A percentile compares a stretch with the other conserved stretches of the same genome.
Evolutionary conservation across 1,140 invertebrate species (phyloP).

Genomic region (Dryas iulia): DNA sequence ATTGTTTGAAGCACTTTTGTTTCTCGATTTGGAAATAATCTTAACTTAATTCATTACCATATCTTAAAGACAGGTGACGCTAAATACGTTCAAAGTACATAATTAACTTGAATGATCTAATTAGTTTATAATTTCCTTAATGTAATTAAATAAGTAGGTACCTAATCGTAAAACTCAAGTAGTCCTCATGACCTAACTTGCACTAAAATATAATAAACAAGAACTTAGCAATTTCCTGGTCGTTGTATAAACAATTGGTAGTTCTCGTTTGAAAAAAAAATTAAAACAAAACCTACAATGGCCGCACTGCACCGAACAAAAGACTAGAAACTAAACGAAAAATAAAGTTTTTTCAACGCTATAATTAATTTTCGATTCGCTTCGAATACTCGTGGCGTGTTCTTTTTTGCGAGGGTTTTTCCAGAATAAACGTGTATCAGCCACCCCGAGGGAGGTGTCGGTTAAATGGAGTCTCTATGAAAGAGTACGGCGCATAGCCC

Average conservation of each 20-base stretch:
- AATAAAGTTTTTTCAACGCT: slow-evolving; percentile 43
- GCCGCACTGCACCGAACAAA: slow-evolving; percentile 21
- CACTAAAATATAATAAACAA: background rate
- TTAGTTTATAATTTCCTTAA: too few species aligned
- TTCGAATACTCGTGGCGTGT: slow-evolving; percentile 37
- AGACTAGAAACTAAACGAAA: slow-evolving; percentile 23
- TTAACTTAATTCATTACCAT: too few species aligned
- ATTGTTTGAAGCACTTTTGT: too few species aligned
- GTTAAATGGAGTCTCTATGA: slow-evolving; percentile 49
- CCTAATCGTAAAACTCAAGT: too few species aligned
- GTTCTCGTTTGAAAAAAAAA: background rate
- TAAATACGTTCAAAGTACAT: too few species aligned
- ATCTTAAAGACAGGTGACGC: too few species aligned
- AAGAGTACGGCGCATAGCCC: slow-evolving; percentile 32
- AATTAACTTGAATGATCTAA: too few species aligned
- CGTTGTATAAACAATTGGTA: slow-evolving; percentile 2
- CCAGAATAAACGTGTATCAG: slow-evolving; percentile 56
- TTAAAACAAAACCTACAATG: slow-evolving; percentile 20
- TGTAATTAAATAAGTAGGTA: too few species aligned
- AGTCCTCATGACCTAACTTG: background rate
- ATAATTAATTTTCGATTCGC: slow-evolving; percentile 71
- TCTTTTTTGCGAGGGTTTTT: slow-evolving; percentile 49
- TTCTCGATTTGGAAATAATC: too few species aligned
- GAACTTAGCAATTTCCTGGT: background rate
- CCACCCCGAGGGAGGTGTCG: slow-evolving; percentile 30